A percentile compares a stretch with the other conserved stretches of the same genome.
phyloP scores from a whole-genome alignment of 1,140 invertebrate genomes.

The Psilanteris sp. region DNA sequence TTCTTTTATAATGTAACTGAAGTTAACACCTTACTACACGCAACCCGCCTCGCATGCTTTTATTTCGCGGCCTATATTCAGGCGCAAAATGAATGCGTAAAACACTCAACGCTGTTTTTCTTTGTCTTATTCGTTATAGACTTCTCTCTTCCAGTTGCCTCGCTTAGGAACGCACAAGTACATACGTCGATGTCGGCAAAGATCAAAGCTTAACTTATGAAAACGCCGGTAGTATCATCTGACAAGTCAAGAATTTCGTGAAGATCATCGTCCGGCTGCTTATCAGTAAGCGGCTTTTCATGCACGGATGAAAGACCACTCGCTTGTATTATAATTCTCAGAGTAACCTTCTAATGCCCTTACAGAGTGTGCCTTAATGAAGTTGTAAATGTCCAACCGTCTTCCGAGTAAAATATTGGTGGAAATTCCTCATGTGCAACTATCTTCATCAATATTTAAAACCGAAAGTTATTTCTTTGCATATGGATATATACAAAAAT shows the following conservation, averaged over 20 bases:
- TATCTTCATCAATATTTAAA: constrained; percentile 40
- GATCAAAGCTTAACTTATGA: constrained; percentile 74
- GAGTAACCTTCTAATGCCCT: constrained; percentile 54
- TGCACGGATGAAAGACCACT: constrained; percentile 55
- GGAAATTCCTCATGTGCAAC: constrained; percentile 23
- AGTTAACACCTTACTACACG: constrained; percentile 5
- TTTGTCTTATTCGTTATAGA: constrained; percentile 1
- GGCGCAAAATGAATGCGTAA: constrained; percentile 24
- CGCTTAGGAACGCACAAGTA: constrained; percentile 51
- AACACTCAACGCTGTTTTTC: constrained; percentile 26
- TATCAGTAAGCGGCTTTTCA: constrained; percentile 71
- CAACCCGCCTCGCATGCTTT: constrained; percentile 15
- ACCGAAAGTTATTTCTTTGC: constrained; percentile 1
- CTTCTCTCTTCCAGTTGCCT: constrained; percentile 20
- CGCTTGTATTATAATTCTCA: constrained; percentile 39
- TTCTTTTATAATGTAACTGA: too few species aligned
- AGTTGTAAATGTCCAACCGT: constrained; percentile 56
- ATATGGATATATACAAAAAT: too few species aligned
- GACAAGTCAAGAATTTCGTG: constrained; percentile 77
- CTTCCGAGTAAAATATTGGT: constrained; percentile 42
- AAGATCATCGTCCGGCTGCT: constrained; percentile 75
- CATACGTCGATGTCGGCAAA: constrained; percentile 70
- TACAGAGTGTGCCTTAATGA: constrained; percentile 42
- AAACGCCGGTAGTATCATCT: constrained; percentile 76
- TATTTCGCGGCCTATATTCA: constrained; percentile 28